Conservation (phyloP, 2,888 invertebrate species). For the Psylliodes chrysocephalus region DNA sequence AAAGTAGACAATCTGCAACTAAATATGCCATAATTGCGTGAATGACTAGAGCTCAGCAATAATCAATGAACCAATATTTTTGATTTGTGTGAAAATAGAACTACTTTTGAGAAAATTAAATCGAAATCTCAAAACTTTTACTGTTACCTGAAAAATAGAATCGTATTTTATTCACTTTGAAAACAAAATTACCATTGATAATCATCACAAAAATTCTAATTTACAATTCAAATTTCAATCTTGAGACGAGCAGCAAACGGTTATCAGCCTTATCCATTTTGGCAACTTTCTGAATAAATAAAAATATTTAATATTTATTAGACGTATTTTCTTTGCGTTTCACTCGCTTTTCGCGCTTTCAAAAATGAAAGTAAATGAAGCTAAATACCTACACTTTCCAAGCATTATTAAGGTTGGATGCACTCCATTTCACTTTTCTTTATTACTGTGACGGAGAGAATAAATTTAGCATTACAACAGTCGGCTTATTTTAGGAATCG, state of each 20-base stretch:
- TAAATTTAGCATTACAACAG: not conserved
- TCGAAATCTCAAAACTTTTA: no score
- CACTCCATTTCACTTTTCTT: conserved; percentile 24
- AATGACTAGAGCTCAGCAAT: no score
- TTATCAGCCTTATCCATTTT: conserved; percentile 7
- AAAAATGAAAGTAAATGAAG: conserved; percentile 21
- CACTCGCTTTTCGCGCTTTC: not conserved
- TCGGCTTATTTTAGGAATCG: not conserved
- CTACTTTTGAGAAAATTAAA: no score
- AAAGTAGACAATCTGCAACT: no score
- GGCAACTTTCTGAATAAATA: conserved; percentile 31
- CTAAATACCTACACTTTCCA: conserved; percentile 24
- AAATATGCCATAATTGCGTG: no score
- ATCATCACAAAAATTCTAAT: conserved; percentile 16
- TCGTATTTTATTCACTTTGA: not conserved
- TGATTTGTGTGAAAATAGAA: no score
- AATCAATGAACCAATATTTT: no score
- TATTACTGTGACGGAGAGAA: conserved; percentile 1
- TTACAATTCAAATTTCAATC: conserved; percentile 22
- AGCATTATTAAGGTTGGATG: conserved; percentile 17
- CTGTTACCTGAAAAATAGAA: no score
- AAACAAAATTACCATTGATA: conserved; percentile 11
- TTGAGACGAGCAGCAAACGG: conserved; percentile 5
- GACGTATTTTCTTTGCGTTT: conserved; percentile 20
- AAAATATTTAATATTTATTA: conserved; percentile 31